A percentile compares a stretch with the other conserved stretches of the same genome.
phyloP scores from a whole-genome alignment of 2,888 invertebrate genomes.

The Clanis bilineata region DNA sequence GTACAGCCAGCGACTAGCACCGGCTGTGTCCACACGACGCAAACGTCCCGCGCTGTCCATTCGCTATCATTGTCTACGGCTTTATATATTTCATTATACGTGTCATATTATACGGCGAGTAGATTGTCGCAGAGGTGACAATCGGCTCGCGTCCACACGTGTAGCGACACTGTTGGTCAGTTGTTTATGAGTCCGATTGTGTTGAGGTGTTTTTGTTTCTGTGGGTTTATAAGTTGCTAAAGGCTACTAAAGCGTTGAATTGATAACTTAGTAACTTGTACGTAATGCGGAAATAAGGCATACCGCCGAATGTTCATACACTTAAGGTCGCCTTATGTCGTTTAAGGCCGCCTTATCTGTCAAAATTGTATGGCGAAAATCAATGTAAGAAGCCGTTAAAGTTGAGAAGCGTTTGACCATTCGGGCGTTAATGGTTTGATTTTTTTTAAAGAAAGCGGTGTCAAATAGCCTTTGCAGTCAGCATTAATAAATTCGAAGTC shows the following conservation, averaged over 20 bases:
- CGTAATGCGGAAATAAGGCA: too few relatives aligned
- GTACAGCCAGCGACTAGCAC: constrained; percentile 32
- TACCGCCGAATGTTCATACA: too few relatives aligned
- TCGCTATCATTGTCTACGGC: constrained; percentile 38
- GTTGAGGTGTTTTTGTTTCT: neutral
- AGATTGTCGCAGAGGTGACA: neutral
- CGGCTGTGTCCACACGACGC: constrained; percentile 30
- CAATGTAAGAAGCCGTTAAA: too few relatives aligned
- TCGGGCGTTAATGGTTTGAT: too few relatives aligned
- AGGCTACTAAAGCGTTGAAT: neutral
- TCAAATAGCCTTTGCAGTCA: too few relatives aligned
- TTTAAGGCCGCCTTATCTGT: too few relatives aligned
- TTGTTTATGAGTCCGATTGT: neutral
- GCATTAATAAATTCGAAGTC: too few relatives aligned
- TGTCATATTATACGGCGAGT: constrained; percentile 5
- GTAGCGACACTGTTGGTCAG: neutral
- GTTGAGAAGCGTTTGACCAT: too few relatives aligned
- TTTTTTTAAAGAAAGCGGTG: too few relatives aligned
- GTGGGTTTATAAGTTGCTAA: neutral
- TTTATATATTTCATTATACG: constrained; percentile 9
- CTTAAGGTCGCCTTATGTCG: too few relatives aligned
- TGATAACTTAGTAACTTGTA: too few relatives aligned
- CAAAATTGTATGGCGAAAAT: too few relatives aligned
- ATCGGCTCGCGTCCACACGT: neutral
- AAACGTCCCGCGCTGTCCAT: constrained; percentile 45